Evolutionary conservation across 2,113 vertebrate genomes (phyloP), one percentile per base, ranked within the genome.

Genomic region (Nothocercus nigrocapillus): DNA sequence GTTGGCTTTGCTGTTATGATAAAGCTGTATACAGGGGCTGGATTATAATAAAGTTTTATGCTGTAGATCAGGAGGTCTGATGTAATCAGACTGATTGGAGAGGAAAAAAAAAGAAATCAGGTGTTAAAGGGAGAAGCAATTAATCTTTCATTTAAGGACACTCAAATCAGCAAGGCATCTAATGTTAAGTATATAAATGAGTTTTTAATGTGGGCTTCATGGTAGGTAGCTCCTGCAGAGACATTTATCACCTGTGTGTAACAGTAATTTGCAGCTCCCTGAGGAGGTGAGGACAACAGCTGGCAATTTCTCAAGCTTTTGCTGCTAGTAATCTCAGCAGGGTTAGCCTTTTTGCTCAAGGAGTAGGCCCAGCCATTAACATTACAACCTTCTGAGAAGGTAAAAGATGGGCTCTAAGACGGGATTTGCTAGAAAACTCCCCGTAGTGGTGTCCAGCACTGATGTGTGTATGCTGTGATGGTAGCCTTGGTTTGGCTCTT

Each of bases 81-180:
- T 5, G 96, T 95, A 96, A 97, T 96, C 94, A 91, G 85, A 62
- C 7, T 85, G 90, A 97, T 98, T 89, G 91, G 74, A 20, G 45
- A 47, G 19, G 10, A 11, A 89, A 58, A 73, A 78, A 81, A 94
- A 86, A n/a, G n/a, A n/a, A n/a, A n/a, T 70, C 81, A 95, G 59
- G 40, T 75, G 74, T 95, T 92, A 80, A 53, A 75, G 74, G 74
- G 83, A 95, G 69, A 95, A 44, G 36, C 62, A 96, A 96, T 96
- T 97, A 96, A 95, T 96, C 90, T 92, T 96, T 81, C 58, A 62
- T 93, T 95, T 94, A 93, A 93, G 70, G 92, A 58, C 53, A 62
- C 62, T 96, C 53, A 61, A 70, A 90, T 88, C 94, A 96, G 95
- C 93, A 92, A 93, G 94, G n/a, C 62, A 28, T 53, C 88, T 90